phyloP scores from a whole-genome alignment of 2,797 vertebrate species.

The Tinamus major region DNA sequence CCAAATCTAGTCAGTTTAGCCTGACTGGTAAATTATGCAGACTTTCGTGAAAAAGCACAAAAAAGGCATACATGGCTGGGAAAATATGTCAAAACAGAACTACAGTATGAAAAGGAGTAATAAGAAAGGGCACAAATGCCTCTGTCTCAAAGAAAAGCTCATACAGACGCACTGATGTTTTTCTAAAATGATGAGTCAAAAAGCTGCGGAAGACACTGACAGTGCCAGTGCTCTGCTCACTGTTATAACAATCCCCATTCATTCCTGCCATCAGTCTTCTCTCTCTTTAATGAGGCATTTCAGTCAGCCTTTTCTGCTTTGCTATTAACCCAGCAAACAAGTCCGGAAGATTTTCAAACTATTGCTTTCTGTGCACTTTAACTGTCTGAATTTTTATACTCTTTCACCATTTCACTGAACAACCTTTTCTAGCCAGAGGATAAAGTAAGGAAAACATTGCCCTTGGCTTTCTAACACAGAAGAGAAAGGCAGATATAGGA shows the following conservation, averaged over 20 bases:
- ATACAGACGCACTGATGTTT: background rate
- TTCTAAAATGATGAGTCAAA: slow-evolving; percentile 16
- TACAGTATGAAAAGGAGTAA: slow-evolving; percentile 26
- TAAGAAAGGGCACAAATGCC: slow-evolving; percentile 46
- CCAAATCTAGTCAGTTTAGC: background rate
- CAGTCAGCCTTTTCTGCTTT: slow-evolving; percentile 38
- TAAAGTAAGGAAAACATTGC: background rate
- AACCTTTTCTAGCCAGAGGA: background rate
- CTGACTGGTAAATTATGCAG: slow-evolving; percentile 2
- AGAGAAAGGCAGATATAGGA: background rate
- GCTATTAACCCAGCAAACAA: slow-evolving; percentile 63
- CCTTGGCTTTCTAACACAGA: background rate
- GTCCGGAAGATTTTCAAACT: slow-evolving; percentile 40
- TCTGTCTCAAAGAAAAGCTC: slow-evolving; percentile 48
- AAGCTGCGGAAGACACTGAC: slow-evolving; percentile 19
- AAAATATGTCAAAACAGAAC: slow-evolving; percentile 40
- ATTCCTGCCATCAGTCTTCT: slow-evolving; percentile 30
- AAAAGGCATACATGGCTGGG: background rate
- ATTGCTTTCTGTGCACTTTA: slow-evolving; percentile 31
- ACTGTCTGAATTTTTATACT: slow-evolving; percentile 38
- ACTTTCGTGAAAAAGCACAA: slow-evolving; percentile 8
- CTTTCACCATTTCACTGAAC: slow-evolving; percentile 33
- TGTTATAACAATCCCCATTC: slow-evolving; percentile 34
- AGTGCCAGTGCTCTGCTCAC: background rate
- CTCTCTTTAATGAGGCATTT: slow-evolving; percentile 65